Evolutionary conservation across 2,797 vertebrate species (phyloP).

Genomic region (Hyperoplus immaculatus): DNA sequence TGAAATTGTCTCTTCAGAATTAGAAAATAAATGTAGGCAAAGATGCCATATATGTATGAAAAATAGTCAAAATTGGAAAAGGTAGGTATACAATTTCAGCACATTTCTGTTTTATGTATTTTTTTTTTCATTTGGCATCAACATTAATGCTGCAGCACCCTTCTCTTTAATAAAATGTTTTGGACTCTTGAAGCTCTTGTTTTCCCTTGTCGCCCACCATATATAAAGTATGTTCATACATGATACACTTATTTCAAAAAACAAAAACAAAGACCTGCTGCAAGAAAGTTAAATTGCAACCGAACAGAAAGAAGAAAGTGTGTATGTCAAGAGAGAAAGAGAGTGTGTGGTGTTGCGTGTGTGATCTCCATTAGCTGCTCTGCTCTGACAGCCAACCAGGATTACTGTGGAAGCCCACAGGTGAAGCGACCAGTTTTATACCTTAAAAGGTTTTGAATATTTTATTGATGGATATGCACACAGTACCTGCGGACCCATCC

Average conservation of each 20-base stretch:
- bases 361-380: constrained; percentile 66
- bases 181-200: neutral
- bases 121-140: neutral
- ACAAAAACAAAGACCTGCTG: constrained; percentile 2
- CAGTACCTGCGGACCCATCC: constrained; percentile 47
- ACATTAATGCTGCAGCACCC: no score
- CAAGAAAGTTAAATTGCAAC: neutral
- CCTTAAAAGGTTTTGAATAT: constrained; percentile 71
- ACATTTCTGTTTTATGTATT: neutral
- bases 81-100: neutral
- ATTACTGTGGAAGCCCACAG: constrained; percentile 55
- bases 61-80: neutral
- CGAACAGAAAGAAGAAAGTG: neutral
- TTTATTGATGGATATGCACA: constrained; percentile 60
- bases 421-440: constrained; percentile 51
- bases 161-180: no score
- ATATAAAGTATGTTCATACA: neutral
- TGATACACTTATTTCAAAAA: neutral
- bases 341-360: constrained; percentile 35
- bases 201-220: neutral
- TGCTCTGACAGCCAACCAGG: constrained; percentile 42
- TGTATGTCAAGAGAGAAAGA: neutral
- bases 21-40: neutral
- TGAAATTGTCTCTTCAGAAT: neutral
- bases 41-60: neutral